Evolutionary conservation across 2,888 invertebrate species (phyloP).

Genomic region (Nomada fabriciana): DNA sequence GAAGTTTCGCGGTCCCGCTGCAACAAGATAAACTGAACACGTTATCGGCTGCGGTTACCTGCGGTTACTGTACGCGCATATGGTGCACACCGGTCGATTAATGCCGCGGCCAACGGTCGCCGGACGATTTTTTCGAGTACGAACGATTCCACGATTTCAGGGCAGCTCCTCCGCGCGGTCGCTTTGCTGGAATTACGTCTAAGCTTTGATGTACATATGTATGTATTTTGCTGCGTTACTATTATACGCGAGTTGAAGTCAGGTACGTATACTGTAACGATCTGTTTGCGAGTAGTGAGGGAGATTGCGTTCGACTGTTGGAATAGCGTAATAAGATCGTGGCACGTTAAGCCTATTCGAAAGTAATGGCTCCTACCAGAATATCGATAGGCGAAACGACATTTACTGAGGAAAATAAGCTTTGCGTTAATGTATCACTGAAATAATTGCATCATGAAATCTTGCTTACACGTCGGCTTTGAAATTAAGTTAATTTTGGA

Average conservation of each 20-base stretch:
- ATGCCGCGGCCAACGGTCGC: slow-evolving; percentile 42
- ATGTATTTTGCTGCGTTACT: too few species aligned
- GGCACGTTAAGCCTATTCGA: neutral
- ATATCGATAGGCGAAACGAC: too few species aligned
- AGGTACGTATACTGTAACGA: neutral
- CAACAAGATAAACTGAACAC: slow-evolving; percentile 49
- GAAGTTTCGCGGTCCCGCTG: slow-evolving; percentile 17
- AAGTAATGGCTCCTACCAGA: too few species aligned
- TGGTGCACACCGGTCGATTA: slow-evolving; percentile 52
- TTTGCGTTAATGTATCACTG: too few species aligned
- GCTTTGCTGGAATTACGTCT: slow-evolving; percentile 3
- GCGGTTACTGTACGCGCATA: slow-evolving; percentile 46
- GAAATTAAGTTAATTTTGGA: too few species aligned
- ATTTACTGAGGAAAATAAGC: too few species aligned
- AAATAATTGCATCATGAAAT: too few species aligned
- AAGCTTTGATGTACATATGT: neutral
- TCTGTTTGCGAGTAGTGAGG: neutral
- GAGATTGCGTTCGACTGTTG: neutral
- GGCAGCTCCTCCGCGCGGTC: neutral
- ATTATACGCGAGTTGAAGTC: neutral
- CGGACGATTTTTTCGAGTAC: slow-evolving; percentile 16
- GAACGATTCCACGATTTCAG: slow-evolving; percentile 13
- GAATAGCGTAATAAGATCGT: neutral
- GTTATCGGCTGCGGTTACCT: slow-evolving; percentile 58
- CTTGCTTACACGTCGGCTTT: too few species aligned